Evolutionary conservation across 2,797 vertebrate genomes (phyloP).

Genomic region (Liasis olivaceus): DNA sequence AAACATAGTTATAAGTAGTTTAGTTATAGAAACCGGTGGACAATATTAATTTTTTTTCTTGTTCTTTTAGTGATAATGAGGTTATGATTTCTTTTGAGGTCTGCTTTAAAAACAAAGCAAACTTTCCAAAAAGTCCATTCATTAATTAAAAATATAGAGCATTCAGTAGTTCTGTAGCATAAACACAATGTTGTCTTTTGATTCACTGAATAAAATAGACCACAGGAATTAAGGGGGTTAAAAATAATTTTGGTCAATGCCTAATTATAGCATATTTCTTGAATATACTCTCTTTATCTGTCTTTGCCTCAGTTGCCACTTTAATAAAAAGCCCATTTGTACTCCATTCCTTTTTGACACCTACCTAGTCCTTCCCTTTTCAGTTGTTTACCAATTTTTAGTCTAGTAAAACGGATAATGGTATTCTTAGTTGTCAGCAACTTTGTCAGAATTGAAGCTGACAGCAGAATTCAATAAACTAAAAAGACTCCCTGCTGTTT

Average conservation of each 20-base stretch:
- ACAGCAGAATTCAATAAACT: conserved; percentile 66
- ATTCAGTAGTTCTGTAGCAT: neutral
- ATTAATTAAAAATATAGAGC: conserved; percentile 2
- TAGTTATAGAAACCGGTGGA: conserved; percentile 51
- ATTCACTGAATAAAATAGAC: neutral
- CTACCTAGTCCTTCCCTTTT: conserved; percentile 44
- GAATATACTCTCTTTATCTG: neutral
- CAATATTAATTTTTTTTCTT: conserved; percentile 65
- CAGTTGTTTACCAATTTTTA: conserved; percentile 66
- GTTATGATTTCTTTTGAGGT: conserved; percentile 16
- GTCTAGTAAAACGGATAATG: conserved; percentile 76
- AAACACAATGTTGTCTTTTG: neutral
- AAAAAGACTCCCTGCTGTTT: conserved; percentile 56
- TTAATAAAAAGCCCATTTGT: conserved; percentile 38
- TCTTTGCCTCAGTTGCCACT: neutral
- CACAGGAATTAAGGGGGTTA: neutral
- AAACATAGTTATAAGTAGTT: conserved; percentile 44
- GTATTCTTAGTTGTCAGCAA: conserved; percentile 79
- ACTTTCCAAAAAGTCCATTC: conserved; percentile 20
- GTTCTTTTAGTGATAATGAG: conserved; percentile 66
- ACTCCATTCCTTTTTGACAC: conserved; percentile 48
- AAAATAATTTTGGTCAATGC: neutral
- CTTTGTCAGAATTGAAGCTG: conserved; percentile 75
- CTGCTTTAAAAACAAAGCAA: neutral
- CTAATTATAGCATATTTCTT: neutral